phyloP scores from a whole-genome alignment of 2,113 vertebrate genomes.

The Fregata magnificens region DNA sequence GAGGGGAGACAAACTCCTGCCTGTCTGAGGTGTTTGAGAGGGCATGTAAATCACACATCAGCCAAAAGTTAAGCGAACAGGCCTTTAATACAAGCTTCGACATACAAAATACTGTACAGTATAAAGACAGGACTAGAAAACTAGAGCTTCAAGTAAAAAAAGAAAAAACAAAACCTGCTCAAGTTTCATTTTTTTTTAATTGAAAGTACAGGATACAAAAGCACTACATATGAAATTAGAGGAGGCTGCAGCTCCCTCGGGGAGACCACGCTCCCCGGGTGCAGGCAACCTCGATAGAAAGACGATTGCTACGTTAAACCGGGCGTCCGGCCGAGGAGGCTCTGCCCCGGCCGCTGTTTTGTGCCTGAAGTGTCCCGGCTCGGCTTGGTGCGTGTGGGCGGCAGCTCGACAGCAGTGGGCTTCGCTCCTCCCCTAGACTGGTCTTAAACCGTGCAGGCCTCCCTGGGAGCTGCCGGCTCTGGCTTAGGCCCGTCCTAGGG shows the following conservation, averaged over 20 bases:
- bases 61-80: background rate
- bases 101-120: slow-evolving; percentile 69
- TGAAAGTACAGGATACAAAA: slow-evolving; percentile 22
- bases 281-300: background rate
- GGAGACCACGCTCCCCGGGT: background rate
- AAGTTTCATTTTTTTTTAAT: background rate
- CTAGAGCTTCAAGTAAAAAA: slow-evolving; percentile 62
- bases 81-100: slow-evolving; percentile 67
- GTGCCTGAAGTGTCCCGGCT: background rate
- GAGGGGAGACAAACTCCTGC: background rate
- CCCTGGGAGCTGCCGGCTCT: background rate
- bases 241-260: background rate
- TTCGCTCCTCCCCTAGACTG: background rate
- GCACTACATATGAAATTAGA: background rate
- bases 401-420: background rate
- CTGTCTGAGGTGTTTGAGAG: background rate
- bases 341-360: background rate
- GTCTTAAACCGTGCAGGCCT: background rate
- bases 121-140: slow-evolving; percentile 72
- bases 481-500: background rate
- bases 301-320: background rate
- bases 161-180: background rate
- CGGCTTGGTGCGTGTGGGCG: background rate
- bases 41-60: background rate
- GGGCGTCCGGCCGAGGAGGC: background rate